These are phyloP conservation scores for Malurus cyaneus DNA, from an alignment of 2,113 vertebrate genomes.

Conservation along the genomic window DNA sequence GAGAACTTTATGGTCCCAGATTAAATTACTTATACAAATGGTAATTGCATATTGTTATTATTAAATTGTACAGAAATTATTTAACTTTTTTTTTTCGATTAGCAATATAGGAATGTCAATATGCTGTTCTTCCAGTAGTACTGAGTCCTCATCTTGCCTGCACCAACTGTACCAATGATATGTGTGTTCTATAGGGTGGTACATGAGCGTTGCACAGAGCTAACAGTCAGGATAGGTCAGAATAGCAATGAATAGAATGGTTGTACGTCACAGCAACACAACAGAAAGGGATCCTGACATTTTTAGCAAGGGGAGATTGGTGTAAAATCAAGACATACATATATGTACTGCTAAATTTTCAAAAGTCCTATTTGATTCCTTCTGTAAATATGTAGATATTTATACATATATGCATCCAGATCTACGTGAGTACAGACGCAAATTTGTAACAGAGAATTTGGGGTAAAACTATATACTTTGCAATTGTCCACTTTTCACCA, in stretches of 20 bases:
- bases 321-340: neutral
- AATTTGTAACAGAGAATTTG: neutral
- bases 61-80: neutral
- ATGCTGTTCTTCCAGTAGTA: neutral
- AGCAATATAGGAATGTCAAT: neutral
- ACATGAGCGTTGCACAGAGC: neutral
- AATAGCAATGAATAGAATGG: neutral
- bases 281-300: neutral
- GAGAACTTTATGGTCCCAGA: neutral
- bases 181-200: accelerated
- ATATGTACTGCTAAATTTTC: neutral
- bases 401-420: neutral
- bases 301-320: neutral
- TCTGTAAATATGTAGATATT: neutral
- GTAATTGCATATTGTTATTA: neutral
- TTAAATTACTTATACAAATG: neutral
- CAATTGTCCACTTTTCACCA: neutral
- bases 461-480: neutral
- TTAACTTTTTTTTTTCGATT: neutral
- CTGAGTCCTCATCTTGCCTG: neutral
- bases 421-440: accelerated
- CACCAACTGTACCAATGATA: neutral
- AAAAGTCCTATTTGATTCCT: neutral
- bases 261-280: neutral
- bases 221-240: neutral